phyloP scores from a whole-genome alignment of 2,113 vertebrate genomes.

The Plestiodon gilberti region DNA sequence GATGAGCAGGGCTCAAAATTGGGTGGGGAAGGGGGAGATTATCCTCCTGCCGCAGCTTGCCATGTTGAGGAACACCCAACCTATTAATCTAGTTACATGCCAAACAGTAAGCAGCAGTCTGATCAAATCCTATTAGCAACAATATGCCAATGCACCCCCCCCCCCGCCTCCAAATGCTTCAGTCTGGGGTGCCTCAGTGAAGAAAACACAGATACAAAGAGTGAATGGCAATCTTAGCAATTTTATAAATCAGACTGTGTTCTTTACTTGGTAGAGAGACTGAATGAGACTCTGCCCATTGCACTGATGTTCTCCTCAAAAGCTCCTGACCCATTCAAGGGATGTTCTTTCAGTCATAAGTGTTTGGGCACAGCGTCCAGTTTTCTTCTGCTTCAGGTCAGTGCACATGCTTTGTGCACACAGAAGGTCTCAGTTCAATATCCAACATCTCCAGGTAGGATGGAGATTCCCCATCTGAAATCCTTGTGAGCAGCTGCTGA shows the following conservation, averaged over 20 bases:
- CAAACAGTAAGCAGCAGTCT: slow-evolving; percentile 56
- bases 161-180: slow-evolving; percentile 8
- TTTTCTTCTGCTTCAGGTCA: not conserved
- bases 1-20: slow-evolving; percentile 49
- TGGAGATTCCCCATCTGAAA: no score
- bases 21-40: slow-evolving; percentile 52
- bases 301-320: not conserved
- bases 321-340: no score
- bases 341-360: not conserved
- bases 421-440: no score
- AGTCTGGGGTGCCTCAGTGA: not conserved
- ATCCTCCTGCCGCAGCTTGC: slow-evolving; percentile 32
- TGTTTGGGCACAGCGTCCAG: not conserved
- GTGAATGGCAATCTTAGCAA: slow-evolving; percentile 12
- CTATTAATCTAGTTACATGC: slow-evolving; percentile 57
- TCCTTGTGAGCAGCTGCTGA: no score
- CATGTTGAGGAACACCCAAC: slow-evolving; percentile 55
- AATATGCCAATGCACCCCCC: slow-evolving; percentile 38
- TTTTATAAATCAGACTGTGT: not conserved
- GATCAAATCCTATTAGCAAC: slow-evolving; percentile 67
- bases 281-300: not conserved
- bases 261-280: not conserved
- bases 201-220: slow-evolving; percentile 27
- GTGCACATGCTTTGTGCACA: no score
- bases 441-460: no score